These are phyloP conservation scores for Miltochrista miniata DNA, from an alignment of 2,888 invertebrate genomes.

Conservation along the genomic window DNA sequence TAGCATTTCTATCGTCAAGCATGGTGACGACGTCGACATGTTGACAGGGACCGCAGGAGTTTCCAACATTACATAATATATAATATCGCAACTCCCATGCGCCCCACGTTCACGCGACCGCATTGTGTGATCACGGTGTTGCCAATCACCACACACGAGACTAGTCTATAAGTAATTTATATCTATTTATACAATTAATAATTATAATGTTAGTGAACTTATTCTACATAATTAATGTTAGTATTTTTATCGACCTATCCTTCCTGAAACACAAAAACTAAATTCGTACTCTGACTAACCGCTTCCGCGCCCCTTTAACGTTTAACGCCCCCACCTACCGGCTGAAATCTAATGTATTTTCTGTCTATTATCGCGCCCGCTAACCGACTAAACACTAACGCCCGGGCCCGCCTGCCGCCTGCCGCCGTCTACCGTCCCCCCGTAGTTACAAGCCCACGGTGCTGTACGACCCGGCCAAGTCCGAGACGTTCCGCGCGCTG, in stretches of 20 bases:
- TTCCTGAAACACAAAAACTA: slow-evolving; percentile 87
- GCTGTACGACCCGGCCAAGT: slow-evolving; percentile 94
- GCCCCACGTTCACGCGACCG: slow-evolving; percentile 56
- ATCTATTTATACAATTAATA: slow-evolving; percentile 41
- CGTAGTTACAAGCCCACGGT: slow-evolving; percentile 86
- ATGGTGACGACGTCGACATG: slow-evolving; percentile 60
- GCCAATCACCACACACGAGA: slow-evolving; percentile 41
- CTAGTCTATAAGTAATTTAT: slow-evolving; percentile 48
- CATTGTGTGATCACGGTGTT: slow-evolving; percentile 50
- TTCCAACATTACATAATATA: slow-evolving; percentile 29
- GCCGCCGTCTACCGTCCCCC: slow-evolving; percentile 11
- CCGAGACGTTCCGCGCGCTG: slow-evolving; percentile 94
- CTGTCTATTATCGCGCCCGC: slow-evolving; percentile 74
- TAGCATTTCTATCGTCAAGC: slow-evolving; percentile 37
- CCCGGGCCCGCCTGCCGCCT: slow-evolving; percentile 37
- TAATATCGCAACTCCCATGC: slow-evolving; percentile 38
- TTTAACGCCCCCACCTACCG: slow-evolving; percentile 47
- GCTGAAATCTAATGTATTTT: slow-evolving; percentile 65
- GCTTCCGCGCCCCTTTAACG: slow-evolving; percentile 58
- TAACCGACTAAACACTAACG: slow-evolving; percentile 81
- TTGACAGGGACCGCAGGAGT: slow-evolving; percentile 45
- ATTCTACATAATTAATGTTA: slow-evolving; percentile 84
- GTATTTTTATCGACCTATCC: slow-evolving; percentile 93
- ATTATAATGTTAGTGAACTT: slow-evolving; percentile 66
- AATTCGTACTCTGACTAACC: slow-evolving; percentile 60